Conservation (phyloP, 2,888 invertebrate genomes). For the Amblyjoppa fuscipennis region DNA sequence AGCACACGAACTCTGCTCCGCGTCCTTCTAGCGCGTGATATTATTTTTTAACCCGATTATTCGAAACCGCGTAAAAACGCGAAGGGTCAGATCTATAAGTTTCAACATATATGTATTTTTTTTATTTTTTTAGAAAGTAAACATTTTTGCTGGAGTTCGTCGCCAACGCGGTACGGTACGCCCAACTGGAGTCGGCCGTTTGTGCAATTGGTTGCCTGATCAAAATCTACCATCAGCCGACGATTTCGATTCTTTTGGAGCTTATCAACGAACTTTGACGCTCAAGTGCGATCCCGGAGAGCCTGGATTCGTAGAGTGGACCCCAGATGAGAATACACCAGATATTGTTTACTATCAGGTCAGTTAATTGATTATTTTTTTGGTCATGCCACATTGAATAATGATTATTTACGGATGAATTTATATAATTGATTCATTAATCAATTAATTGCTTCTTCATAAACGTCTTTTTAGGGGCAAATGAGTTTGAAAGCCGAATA, state of each 20-base stretch:
- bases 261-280: conserved; percentile 94
- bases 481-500: too few relatives aligned
- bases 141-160: conserved; percentile 93
- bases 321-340: conserved; percentile 94
- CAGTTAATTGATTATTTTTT: conserved; percentile 57
- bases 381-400: background rate
- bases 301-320: conserved; percentile 95
- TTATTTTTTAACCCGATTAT: too few relatives aligned
- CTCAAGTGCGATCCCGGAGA: conserved; percentile 94
- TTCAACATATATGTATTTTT: background rate
- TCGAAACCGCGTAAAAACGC: too few relatives aligned
- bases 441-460: too few relatives aligned
- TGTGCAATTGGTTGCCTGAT: conserved; percentile 95
- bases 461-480: too few relatives aligned
- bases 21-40: too few relatives aligned
- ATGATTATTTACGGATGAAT: background rate
- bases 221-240: conserved; percentile 90
- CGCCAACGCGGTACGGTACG: conserved; percentile 89
- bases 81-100: too few relatives aligned
- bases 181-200: conserved; percentile 93
- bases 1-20: too few relatives aligned
- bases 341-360: conserved; percentile 97
- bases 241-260: conserved; percentile 94
- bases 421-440: too few relatives aligned
- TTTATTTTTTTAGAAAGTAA: conserved; percentile 86